Base-by-base conservation (phyloP, 1,140 invertebrate species). In the Belonocnema kinseyi region DNA sequence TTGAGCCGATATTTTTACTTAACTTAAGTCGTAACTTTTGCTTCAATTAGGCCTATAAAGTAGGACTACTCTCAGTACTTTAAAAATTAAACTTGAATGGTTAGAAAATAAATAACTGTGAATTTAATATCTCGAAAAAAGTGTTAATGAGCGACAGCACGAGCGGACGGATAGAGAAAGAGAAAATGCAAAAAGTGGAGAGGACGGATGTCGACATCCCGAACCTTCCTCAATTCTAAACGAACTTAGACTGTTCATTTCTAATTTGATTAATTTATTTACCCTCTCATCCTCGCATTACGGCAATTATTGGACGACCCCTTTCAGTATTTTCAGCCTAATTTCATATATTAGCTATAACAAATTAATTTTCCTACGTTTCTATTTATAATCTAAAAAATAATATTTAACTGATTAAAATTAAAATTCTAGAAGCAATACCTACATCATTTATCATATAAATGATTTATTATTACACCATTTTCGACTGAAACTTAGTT, bases 161-260 rank as follows among this genome's bases (percentile, higher is more conserved):
- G 17, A 72, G 50, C 19, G 21, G 50, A n/a, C 53, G 46, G 17
- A 33, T 72, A 75, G 46, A 73, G 74, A 53, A 61, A 66, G 73
- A 75, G 72, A 77, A 76, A 77, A 72, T 21, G 26, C 19, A 54
- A 13, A 73, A 61, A 26, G 16, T 16, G 72, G 70, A 50, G 40
- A 21, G 73, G 61, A 74, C 74, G 50, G 73, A 81, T 54, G 72
- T 74, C 75, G 74, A 66, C 79, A 81, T 87, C 89, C 90, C 87
- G 88, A 87, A 90, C 89, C 89, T 90, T 80, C 89, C 89, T 87
- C 86, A 90, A 90, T 86, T 88, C 78, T 82, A 82, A 86, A 85
- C 84, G 83, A 86, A 89, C 88, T 88, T 89, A 89, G 85, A 86
- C 84, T 80, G 84, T 85, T 88, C 86, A 87, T 87, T 88, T 88